Evolutionary conservation across 2,797 vertebrate species (phyloP), one percentile per base, ranked within the genome.

Genomic region (Eospalax fontanierii): DNA sequence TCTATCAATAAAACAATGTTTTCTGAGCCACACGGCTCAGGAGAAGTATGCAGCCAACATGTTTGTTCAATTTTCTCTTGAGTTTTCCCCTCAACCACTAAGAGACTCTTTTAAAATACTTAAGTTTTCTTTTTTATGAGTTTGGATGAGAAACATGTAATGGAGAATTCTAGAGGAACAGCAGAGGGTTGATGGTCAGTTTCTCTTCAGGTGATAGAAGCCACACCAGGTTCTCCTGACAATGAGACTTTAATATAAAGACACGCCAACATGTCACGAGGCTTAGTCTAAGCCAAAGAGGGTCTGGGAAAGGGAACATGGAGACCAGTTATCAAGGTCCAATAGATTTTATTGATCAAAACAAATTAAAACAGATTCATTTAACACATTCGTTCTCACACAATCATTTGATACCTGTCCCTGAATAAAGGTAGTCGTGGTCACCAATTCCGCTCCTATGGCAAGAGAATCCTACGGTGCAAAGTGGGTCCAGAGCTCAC

Each of bases 111-210:
- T 87, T 81, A 3, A 28, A 80, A 61, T 57, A n/a, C n/a, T n/a
- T n/a, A n/a, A 28, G 5, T 93, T 89, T 59, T 92, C 1, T 15
- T 61, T n/a, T 22, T 93, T 78, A 50, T 40, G 26, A 33, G 71
- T n/a, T 50, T 89, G 22, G n/a, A 54, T 93, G 81, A 87, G n/a
- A 95, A 91, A 76, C 66, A 79, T 28, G 93, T 76, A 81, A 70
- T 2, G 54, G 57, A 74, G 43, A 90, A 89, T 61, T 71, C 80
- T 22, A 57, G 46, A 46, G 7, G 1, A 26, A 38, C 19, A 30
- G 8, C 18, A 54, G 14, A 40, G 26, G 40, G 68, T 89, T 68
- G 19, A 43, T 21, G 63, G 50, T 86, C 59, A 61, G 18, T 84
- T 33, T 90, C 33, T 84, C 21, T n/a, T 66, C 22, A 65, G 33